Percentiles rank a stretch among this genome's conserved stretches.
Conservation (phyloP, 1,140 invertebrate species). For the Drusus annulatus region DNA sequence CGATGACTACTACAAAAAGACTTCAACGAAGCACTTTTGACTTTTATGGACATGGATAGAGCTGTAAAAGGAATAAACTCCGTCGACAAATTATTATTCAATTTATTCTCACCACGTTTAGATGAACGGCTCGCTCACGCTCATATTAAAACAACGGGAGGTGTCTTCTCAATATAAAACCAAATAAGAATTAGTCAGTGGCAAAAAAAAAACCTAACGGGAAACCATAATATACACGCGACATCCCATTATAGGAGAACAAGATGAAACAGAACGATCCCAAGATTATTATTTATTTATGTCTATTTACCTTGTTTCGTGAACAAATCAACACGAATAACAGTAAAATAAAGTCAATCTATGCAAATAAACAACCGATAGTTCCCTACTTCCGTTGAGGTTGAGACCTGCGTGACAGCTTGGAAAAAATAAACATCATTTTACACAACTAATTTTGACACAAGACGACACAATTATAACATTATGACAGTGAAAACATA, state of each 20-base stretch:
- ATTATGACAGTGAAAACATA: background rate
- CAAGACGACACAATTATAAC: background rate
- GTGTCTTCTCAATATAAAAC: too few species aligned
- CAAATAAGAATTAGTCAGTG: too few species aligned
- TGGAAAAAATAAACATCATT: constrained; percentile 27
- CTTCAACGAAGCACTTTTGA: too few species aligned
- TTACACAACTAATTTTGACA: constrained; percentile 4
- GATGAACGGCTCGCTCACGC: too few species aligned
- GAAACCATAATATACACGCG: background rate
- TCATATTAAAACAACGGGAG: too few species aligned
- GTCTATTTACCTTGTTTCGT: background rate
- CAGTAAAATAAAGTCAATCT: background rate
- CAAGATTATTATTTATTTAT: background rate
- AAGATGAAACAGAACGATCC: background rate
- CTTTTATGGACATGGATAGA: too few species aligned
- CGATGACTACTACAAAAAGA: too few species aligned
- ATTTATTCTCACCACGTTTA: too few species aligned
- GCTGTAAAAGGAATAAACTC: too few species aligned
- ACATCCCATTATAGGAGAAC: background rate
- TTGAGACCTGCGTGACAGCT: constrained; percentile 30
- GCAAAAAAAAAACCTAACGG: constrained; percentile 4
- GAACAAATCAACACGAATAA: background rate
- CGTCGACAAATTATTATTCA: too few species aligned
- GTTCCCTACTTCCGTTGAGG: constrained; percentile 10
- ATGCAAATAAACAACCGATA: constrained; percentile 1